Conservation (phyloP, 1,140 invertebrate genomes). For the Trigoniulus corallinus region DNA sequence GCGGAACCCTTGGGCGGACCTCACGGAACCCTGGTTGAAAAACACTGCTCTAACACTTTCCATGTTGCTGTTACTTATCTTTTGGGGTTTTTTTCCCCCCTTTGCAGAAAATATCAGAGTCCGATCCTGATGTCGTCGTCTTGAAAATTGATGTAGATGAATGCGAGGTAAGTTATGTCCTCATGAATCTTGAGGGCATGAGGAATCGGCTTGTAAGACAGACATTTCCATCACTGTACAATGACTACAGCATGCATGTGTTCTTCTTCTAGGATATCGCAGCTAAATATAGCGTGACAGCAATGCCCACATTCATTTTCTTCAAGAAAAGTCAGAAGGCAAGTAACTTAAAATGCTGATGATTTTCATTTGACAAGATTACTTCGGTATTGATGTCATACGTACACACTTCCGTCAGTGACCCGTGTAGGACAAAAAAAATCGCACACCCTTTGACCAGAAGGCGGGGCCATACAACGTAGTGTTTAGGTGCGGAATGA, state of each 20-base stretch:
- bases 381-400: too few relatives aligned
- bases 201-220: not conserved
- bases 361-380: too few relatives aligned
- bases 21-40: too few relatives aligned
- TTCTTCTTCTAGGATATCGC: conserved; percentile 39
- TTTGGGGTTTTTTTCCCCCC: conserved; percentile 15
- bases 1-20: too few relatives aligned
- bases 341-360: too few relatives aligned
- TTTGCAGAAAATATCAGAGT: conserved; percentile 37
- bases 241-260: not conserved
- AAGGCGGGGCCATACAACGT: too few relatives aligned
- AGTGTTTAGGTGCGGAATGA: too few relatives aligned
- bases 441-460: too few relatives aligned
- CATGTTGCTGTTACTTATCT: conserved; percentile 34
- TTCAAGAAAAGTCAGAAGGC: conserved; percentile 53
- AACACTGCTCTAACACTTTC: too few relatives aligned
- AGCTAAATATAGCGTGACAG: conserved; percentile 55
- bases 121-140: conserved; percentile 38
- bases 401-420: too few relatives aligned
- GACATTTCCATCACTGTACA: too few relatives aligned
- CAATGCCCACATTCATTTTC: conserved; percentile 89
- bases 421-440: too few relatives aligned
- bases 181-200: not conserved
- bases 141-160: conserved; percentile 70
- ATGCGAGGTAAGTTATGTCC: conserved; percentile 40